Conservation (phyloP, 2,888 invertebrate genomes). For the Quadriops clusia region DNA sequence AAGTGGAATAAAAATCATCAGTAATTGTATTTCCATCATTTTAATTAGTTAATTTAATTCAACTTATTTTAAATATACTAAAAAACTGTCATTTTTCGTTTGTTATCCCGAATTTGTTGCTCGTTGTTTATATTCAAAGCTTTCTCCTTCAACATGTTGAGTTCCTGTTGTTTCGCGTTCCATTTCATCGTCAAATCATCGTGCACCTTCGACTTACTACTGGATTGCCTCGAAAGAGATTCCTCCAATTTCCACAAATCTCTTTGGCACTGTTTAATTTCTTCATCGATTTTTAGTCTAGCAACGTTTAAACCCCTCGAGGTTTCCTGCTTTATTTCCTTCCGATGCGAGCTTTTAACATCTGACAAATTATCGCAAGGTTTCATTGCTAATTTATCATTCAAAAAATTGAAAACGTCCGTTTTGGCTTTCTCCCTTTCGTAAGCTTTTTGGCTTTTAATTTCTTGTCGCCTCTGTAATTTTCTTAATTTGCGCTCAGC, state of each 20-base stretch:
- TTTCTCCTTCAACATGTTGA: conserved; percentile 45
- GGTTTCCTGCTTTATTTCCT: conserved; percentile 38
- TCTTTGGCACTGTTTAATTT: conserved; percentile 52
- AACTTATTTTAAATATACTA: conserved; percentile 33
- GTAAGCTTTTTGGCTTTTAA: conserved; percentile 50
- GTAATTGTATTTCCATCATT: no score
- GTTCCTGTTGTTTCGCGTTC: conserved; percentile 47
- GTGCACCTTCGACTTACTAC: conserved; percentile 45
- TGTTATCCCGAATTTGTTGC: conserved; percentile 57
- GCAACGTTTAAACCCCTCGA: conserved; percentile 61
- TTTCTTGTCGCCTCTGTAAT: conserved; percentile 52
- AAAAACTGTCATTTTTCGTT: conserved; percentile 66
- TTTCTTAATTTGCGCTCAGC: conserved; percentile 58
- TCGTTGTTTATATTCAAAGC: conserved; percentile 56
- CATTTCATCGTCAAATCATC: conserved; percentile 51
- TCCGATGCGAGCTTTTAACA: conserved; percentile 24
- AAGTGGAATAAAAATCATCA: no score
- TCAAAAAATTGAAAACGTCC: conserved; percentile 69
- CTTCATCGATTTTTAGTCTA: conserved; percentile 59
- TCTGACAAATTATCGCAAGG: background rate
- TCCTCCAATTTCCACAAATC: conserved; percentile 55
- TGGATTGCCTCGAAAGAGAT: conserved; percentile 50
- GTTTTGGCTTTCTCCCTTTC: conserved; percentile 48
- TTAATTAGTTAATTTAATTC: no score
- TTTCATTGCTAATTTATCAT: conserved; percentile 32